Base-by-base conservation (phyloP, 2,113 vertebrate species). In the Odocoileus virginianus region DNA sequence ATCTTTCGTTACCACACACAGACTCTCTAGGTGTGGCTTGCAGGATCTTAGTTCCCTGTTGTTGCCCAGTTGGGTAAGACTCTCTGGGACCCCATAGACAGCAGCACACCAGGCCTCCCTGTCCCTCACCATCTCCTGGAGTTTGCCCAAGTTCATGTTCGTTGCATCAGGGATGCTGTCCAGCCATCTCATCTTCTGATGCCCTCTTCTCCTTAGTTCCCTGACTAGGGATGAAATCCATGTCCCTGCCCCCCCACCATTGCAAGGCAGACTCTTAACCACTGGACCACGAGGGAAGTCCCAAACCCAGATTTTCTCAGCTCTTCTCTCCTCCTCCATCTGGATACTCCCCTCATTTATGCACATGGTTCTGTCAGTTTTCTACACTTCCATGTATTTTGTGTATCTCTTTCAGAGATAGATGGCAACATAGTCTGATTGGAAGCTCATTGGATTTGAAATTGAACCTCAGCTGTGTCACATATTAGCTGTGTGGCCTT, bases 331-430 rank as follows among this genome's bases (percentile, higher is more conserved):
- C 25, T 90, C 45, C 47, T 50, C 57, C 11, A 0, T 43, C 43
- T 0, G 0, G 30, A 33, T 8, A 7, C 36, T 17, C 33, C 25
- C 28, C 4, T 19, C 21, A 5, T 5, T 17, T 55, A 19, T 2
- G 33, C 25, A 2, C 11, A 4, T 1, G 13, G 7, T 33, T 82
- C 64, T 4, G 1, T 60, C 9, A 10, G 25, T 64, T 43, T 45
- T 61, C 50, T 16, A 3, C 3, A 7, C 6, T 0, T 4, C 13
- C 6, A 0, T 33, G 90, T 25, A 36, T 52, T 54, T 81, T 33
- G 9, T 67, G 36, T 94, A 33, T 90, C 79, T 47, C 16, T 58
- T 87, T 79, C 15, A 28, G 28, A 36, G 1, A 2, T 3, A 9
- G 67, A 50, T 52, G 36, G 50, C n/a, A 33, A 5, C 4, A 25